These are phyloP conservation scores for Dicranocentrus wangi DNA, from an alignment of 2,888 invertebrate species.

Conservation along the genomic window DNA sequence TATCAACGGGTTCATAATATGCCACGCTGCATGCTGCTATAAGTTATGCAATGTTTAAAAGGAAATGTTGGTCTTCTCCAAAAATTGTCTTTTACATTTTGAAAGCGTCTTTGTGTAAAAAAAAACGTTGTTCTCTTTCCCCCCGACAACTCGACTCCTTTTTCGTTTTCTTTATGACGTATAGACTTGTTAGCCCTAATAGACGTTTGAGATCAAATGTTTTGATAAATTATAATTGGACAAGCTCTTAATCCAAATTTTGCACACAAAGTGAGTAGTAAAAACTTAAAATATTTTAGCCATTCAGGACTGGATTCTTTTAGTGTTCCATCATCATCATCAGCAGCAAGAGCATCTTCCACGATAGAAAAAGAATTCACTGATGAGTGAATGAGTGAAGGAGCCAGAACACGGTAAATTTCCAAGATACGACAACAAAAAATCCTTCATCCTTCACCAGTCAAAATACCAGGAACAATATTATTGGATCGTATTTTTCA, in stretches of 20 bases:
- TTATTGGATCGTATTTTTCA: conserved; percentile 44
- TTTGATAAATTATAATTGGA: conserved; percentile 43
- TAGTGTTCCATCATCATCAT: conserved; percentile 41
- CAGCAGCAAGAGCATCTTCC: neutral
- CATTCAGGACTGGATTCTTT: conserved; percentile 38
- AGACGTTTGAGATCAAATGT: conserved; percentile 27
- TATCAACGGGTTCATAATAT: no score
- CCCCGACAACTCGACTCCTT: conserved; percentile 12
- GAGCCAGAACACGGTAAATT: no score
- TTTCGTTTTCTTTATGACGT: conserved; percentile 31
- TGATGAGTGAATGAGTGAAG: conserved; percentile 39
- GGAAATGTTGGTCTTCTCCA: no score
- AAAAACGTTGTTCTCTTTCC: conserved; percentile 17
- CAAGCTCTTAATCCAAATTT: conserved; percentile 22
- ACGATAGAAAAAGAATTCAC: conserved; percentile 10
- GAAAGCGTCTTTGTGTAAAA: no score
- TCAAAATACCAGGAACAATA: conserved; percentile 15
- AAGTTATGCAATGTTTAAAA: no score
- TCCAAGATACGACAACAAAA: no score
- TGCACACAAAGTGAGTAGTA: conserved; percentile 20
- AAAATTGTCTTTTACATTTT: no score
- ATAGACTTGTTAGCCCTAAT: conserved; percentile 35
- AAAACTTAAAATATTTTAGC: conserved; percentile 1
- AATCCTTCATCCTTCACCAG: neutral
- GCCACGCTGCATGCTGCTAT: no score